Percentiles rank a stretch among this genome's conserved stretches.
Conservation (phyloP, 2,888 invertebrate genomes). For the Baronia brevicornis region DNA sequence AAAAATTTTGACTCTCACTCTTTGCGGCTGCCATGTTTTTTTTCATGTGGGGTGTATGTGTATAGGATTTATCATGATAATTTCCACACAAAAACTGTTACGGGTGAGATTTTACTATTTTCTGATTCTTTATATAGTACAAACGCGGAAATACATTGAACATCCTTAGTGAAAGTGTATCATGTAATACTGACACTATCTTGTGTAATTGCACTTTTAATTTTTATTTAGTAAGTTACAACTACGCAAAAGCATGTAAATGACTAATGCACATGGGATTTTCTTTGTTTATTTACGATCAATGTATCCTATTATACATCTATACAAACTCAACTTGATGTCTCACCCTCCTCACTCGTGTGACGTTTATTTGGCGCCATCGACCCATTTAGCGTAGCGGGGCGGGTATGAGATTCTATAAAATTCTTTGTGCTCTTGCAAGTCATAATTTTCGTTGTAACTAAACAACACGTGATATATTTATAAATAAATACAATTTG, state of each 20-base stretch:
- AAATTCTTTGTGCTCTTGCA: conserved; percentile 49
- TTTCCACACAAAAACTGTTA: conserved; percentile 62
- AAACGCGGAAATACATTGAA: conserved; percentile 49
- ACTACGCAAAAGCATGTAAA: conserved; percentile 31
- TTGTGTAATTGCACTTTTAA: conserved; percentile 70
- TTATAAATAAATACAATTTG: conserved; percentile 34
- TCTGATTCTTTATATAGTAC: conserved; percentile 31
- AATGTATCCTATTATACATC: background rate
- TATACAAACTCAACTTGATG: conserved; percentile 24
- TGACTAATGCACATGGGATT: conserved; percentile 13
- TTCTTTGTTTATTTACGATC: conserved; percentile 16
- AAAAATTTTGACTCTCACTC: conserved; percentile 61
- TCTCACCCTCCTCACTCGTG: conserved; percentile 40
- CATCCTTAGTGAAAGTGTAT: conserved; percentile 72
- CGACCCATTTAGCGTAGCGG: conserved; percentile 67
- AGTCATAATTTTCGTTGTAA: conserved; percentile 46
- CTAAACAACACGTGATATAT: conserved; percentile 42
- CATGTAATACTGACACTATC: conserved; percentile 69
- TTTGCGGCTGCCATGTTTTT: conserved; percentile 84
- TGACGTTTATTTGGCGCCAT: conserved; percentile 73
- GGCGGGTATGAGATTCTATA: conserved; percentile 52
- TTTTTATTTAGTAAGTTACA: conserved; percentile 36
- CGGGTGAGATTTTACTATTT: conserved; percentile 54
- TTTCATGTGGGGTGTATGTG: conserved; percentile 81
- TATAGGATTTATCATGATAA: conserved; percentile 61